Conservation (phyloP, 53 echinoderm and acorn worm species). For the Apostichopus leukothele region DNA sequence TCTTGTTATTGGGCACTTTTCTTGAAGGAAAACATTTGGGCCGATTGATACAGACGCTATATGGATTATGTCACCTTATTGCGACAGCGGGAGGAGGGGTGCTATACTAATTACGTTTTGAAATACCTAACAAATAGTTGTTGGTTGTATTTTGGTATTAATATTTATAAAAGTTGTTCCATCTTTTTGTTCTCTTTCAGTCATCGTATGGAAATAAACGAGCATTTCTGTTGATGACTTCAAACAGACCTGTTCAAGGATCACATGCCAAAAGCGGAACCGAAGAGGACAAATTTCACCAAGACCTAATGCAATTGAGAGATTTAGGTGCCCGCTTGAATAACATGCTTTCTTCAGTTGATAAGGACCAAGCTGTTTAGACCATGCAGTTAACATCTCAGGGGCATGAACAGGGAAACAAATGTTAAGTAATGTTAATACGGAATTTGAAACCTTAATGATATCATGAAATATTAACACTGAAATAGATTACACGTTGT, state of each 20-base stretch:
- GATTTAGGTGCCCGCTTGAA: neutral
- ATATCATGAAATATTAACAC: too few relatives aligned
- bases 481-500: too few relatives aligned
- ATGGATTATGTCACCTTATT: neutral
- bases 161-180: neutral
- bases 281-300: neutral
- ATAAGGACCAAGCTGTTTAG: too few relatives aligned
- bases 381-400: too few relatives aligned
- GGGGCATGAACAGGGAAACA: too few relatives aligned
- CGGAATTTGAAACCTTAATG: too few relatives aligned
- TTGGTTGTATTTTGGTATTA: neutral
- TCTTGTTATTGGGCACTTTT: too few relatives aligned
- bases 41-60: neutral
- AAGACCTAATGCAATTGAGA: neutral
- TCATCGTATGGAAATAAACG: constrained; percentile 16
- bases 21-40: too few relatives aligned
- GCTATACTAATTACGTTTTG: neutral
- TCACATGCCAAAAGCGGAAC: too few relatives aligned
- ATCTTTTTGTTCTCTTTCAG: neutral
- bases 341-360: neutral
- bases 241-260: neutral
- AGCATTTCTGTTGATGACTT: constrained; percentile 4
- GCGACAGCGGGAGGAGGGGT: neutral
- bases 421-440: too few relatives aligned
- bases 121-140: neutral